Percentiles rank a stretch among this genome's conserved stretches.
These are phyloP conservation scores for Motacilla alba DNA, from an alignment of 2,113 vertebrate species.

Conservation along the genomic window DNA sequence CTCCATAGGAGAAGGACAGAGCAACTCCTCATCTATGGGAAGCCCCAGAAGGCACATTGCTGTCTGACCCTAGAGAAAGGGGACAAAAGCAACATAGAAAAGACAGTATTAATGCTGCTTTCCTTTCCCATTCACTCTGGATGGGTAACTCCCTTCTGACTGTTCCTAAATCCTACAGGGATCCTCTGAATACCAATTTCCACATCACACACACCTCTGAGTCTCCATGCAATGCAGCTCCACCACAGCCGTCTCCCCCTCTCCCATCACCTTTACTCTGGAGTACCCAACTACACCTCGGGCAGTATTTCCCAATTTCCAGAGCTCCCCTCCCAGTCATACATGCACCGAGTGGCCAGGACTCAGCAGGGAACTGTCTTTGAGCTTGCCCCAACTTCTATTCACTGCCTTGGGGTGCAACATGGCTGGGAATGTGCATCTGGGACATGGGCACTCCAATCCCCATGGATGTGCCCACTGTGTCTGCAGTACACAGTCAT, in stretches of 20 bases:
- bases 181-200: neutral
- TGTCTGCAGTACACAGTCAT: neutral
- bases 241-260: accelerated
- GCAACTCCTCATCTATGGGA: accelerated
- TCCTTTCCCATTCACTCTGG: neutral
- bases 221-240: accelerated
- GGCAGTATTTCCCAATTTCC: neutral
- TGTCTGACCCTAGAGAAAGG: neutral
- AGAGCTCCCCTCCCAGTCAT: neutral
- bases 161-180: neutral
- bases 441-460: neutral
- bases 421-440: neutral
- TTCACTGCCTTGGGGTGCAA: neutral
- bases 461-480: accelerated
- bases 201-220: neutral
- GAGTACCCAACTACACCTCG: neutral
- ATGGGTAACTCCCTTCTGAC: neutral
- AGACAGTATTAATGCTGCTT: neutral
- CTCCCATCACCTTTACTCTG: neutral
- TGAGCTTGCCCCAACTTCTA: neutral
- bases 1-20: neutral
- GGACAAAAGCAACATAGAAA: neutral
- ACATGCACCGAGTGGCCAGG: neutral
- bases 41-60: neutral
- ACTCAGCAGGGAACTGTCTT: neutral